These are phyloP conservation scores for Clarias fuscus DNA, from an alignment of 2,797 vertebrate species.

Conservation along the genomic window DNA sequence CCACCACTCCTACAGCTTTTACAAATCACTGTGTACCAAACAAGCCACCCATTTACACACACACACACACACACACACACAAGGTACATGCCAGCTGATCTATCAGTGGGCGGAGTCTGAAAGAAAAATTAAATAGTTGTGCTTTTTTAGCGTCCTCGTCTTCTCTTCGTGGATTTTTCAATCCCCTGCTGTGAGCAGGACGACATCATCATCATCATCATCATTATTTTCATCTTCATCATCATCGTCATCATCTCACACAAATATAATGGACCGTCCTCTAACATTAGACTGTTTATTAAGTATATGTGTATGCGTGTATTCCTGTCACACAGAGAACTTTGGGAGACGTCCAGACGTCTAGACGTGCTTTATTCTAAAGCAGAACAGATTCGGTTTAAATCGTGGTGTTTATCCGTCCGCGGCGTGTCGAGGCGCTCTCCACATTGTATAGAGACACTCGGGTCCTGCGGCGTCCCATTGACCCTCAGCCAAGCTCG, in stretches of 20 bases:
- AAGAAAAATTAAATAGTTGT: not conserved
- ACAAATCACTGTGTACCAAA: not conserved
- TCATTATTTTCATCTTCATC: no score
- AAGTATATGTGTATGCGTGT: no score
- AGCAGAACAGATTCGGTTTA: not conserved
- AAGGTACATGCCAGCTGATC: not conserved
- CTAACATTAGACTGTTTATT: no score
- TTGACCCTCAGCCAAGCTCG: not conserved
- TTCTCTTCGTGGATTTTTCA: no score
- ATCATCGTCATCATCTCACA: no score
- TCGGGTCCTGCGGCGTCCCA: not conserved
- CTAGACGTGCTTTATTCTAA: not conserved
- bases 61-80: constrained; percentile 4
- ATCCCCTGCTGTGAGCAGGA: no score
- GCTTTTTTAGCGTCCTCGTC: no score
- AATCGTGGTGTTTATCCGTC: not conserved
- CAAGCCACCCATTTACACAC: not conserved
- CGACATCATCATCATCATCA: no score
- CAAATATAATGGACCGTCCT: no score
- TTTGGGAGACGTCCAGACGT: no score
- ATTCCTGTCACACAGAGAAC: not conserved
- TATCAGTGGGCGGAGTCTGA: not conserved
- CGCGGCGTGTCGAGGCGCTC: not conserved
- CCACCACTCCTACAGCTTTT: constrained; percentile 15
- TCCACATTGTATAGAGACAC: not conserved